phyloP scores from a whole-genome alignment of 2,888 invertebrate species.

The Acrobasis suavella region DNA sequence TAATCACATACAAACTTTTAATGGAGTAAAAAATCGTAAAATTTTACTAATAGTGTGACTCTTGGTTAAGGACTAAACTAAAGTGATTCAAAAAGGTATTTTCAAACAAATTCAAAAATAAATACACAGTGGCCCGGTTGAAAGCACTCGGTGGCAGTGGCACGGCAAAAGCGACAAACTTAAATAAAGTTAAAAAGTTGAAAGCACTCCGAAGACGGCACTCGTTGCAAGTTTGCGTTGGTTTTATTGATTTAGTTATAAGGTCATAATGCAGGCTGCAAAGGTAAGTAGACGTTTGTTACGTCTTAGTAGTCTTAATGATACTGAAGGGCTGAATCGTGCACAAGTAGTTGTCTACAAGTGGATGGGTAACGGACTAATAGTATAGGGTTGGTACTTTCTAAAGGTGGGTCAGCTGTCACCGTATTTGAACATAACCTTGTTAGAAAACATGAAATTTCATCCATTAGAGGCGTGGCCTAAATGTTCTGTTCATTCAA shows the following conservation, averaged over 20 bases:
- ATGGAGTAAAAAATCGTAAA: not conserved
- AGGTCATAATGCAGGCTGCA: constrained; percentile 8
- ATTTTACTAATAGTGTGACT: not conserved
- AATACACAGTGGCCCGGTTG: constrained; percentile 31
- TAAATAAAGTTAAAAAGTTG: constrained; percentile 38
- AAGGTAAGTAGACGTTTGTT: not conserved
- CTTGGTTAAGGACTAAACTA: not conserved
- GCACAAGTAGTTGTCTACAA: not conserved
- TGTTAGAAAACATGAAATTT: too few species aligned
- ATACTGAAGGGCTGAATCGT: constrained; percentile 2
- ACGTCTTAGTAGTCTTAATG: not conserved
- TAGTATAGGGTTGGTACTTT: not conserved
- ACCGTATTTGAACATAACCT: too few species aligned
- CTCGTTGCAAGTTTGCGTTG: constrained; percentile 21
- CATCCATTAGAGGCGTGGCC: too few species aligned
- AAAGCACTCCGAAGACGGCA: constrained; percentile 28
- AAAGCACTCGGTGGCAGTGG: constrained; percentile 30
- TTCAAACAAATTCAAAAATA: constrained; percentile 30
- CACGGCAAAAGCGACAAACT: constrained; percentile 33
- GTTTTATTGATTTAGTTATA: constrained; percentile 20
- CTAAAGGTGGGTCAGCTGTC: too few species aligned
- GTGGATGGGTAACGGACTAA: too few species aligned
- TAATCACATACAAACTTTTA: too few species aligned
- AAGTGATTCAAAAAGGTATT: constrained; percentile 26
- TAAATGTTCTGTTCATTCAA: too few species aligned